Base-by-base conservation (phyloP, 2,113 vertebrate genomes). In the Butorides virescens region DNA sequence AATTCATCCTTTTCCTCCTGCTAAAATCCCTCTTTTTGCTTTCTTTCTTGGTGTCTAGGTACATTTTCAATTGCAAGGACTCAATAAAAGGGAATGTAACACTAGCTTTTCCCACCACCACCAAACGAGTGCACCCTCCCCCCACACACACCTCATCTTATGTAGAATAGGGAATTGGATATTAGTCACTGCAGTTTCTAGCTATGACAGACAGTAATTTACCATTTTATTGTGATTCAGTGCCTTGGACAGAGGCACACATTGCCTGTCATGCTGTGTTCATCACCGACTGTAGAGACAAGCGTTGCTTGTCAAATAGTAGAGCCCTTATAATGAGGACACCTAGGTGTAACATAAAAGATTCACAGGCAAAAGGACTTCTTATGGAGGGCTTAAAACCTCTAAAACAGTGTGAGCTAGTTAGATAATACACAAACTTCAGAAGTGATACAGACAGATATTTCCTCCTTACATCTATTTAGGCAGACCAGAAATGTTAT, bases 141-240 rank as follows among this genome's bases (percentile, higher is more conserved):
- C 59, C 13, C 2, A 22, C 16, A 5, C 34, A 9, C 22, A 20
- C 21, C 30, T 55, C 72, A 61, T 92, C 87, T 93, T 96, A 97
- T 97, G 96, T 97, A 97, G 95, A 97, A 92, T 92, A 88, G 86
- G 88, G 97, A 97, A 96, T 90, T 93, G 96, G 92, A 93, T 97
- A 97, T 97, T 97, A 96, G 96, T 96, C 96, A 92, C 92, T 95
- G 93, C 80, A 78, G 95, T 96, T 97, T 92, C 93, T 94, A 87
- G 94, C 87, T 94, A 97, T 98, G 97, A 98, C 97, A 98, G 96
- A 98, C 97, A 97, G 97, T 97, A 97, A 98, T 98, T 98, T 98
- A 97, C 96, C 97, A 95, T 97, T 98, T 97, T 97, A 97, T 97
- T 97, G 97, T 98, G 97, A 98, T 98, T 98, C 98, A 98, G 95